Evolutionary conservation across 1,140 invertebrate species (phyloP).

Genomic region (Diabrotica virgifera): DNA sequence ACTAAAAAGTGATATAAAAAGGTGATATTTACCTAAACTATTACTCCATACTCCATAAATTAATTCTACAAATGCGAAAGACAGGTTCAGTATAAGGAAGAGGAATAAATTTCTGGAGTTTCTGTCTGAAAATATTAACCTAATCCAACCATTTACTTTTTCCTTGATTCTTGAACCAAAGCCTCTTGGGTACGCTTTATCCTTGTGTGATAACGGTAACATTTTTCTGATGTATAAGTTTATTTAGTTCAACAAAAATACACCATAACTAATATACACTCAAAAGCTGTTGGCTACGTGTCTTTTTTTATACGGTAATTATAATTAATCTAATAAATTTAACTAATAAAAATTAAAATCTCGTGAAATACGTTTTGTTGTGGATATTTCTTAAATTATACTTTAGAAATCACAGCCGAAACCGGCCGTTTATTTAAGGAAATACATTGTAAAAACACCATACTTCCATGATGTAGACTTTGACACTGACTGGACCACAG

Average conservation of each 20-base stretch:
- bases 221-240: constrained; percentile 50
- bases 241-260: background rate
- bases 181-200: constrained; percentile 60
- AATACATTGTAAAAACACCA: background rate
- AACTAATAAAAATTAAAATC: too few species aligned
- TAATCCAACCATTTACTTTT: constrained; percentile 71
- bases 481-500: background rate
- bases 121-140: constrained; percentile 87
- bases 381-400: too few species aligned
- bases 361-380: too few species aligned
- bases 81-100: constrained; percentile 91
- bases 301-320: background rate
- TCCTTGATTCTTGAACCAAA: constrained; percentile 64
- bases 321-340: too few species aligned
- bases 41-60: constrained; percentile 96
- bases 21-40: constrained; percentile 66
- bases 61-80: constrained; percentile 95
- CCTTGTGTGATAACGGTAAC: constrained; percentile 76
- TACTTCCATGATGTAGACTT: background rate
- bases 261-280: background rate
- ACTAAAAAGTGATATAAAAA: background rate
- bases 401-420: background rate
- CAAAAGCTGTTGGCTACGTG: background rate
- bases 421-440: background rate
- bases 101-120: constrained; percentile 93